phyloP scores from a whole-genome alignment of 2,113 vertebrate genomes.

The Gavialis gangeticus region DNA sequence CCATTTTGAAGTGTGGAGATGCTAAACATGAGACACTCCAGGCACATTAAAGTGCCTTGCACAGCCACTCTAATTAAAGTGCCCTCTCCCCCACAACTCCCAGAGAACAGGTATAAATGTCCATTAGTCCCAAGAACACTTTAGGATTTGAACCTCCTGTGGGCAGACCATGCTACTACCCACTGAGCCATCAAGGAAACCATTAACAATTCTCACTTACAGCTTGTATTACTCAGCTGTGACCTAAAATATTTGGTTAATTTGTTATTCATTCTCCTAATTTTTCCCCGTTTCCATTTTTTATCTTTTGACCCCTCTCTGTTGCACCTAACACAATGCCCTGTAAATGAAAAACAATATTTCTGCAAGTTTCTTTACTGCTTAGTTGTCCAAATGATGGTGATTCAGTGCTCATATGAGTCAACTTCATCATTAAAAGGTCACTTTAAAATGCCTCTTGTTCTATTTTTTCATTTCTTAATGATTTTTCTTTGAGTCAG shows the following conservation, averaged over 20 bases:
- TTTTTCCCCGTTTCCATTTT: background rate
- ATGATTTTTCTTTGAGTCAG: slow-evolving; percentile 12
- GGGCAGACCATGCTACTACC: background rate
- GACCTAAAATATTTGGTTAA: background rate
- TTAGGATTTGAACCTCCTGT: background rate
- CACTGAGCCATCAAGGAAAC: background rate
- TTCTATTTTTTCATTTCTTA: background rate
- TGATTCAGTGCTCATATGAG: background rate
- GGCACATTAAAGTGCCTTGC: no score
- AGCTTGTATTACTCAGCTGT: background rate
- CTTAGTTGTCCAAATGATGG: background rate
- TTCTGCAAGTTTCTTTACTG: background rate
- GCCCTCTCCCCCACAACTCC: no score
- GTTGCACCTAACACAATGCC: background rate
- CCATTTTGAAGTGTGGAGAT: no score
- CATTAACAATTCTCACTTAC: background rate
- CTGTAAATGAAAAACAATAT: background rate
- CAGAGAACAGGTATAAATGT: no score
- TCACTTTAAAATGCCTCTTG: slow-evolving; percentile 21
- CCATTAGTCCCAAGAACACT: no score
- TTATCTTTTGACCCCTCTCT: background rate
- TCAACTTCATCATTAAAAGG: background rate
- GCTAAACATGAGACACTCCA: no score
- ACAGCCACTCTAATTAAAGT: no score
- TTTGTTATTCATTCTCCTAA: background rate